Evolutionary conservation across 2,113 vertebrate species (phyloP).

Genomic region (Rhynchopsitta pachyrhyncha): DNA sequence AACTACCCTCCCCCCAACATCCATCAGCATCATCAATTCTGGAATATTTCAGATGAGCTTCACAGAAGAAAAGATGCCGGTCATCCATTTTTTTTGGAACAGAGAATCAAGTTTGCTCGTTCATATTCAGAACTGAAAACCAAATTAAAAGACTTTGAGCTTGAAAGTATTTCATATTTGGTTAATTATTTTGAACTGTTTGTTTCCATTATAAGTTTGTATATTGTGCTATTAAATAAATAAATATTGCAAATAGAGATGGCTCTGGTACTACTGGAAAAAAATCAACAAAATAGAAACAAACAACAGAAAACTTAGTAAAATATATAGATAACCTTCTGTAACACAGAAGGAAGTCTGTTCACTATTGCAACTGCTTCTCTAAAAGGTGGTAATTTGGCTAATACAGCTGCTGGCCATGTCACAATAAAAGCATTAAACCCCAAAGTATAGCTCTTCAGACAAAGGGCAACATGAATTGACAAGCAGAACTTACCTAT

Average conservation of each 20-base stretch:
- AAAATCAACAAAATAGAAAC: neutral
- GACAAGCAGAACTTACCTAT: neutral
- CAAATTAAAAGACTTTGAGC: neutral
- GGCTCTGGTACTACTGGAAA: accelerated
- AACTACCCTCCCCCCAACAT: neutral
- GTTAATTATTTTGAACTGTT: neutral
- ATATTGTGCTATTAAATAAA: neutral
- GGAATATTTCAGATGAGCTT: neutral
- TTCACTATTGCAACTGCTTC: neutral
- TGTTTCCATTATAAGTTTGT: neutral
- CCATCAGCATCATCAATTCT: neutral
- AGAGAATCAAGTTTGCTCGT: neutral
- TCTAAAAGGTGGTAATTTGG: neutral
- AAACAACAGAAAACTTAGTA: neutral
- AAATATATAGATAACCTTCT: neutral
- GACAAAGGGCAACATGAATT: neutral
- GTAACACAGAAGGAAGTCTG: neutral
- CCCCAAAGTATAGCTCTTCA: neutral
- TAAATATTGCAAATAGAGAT: neutral
- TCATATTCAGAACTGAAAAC: neutral
- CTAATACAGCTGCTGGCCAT: neutral
- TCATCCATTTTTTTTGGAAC: neutral
- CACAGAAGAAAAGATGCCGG: neutral
- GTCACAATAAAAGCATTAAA: neutral
- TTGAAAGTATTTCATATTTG: neutral